These are phyloP conservation scores for Xiphophorus birchmanni DNA, from an alignment of 2,797 vertebrate species.

Conservation along the genomic window DNA sequence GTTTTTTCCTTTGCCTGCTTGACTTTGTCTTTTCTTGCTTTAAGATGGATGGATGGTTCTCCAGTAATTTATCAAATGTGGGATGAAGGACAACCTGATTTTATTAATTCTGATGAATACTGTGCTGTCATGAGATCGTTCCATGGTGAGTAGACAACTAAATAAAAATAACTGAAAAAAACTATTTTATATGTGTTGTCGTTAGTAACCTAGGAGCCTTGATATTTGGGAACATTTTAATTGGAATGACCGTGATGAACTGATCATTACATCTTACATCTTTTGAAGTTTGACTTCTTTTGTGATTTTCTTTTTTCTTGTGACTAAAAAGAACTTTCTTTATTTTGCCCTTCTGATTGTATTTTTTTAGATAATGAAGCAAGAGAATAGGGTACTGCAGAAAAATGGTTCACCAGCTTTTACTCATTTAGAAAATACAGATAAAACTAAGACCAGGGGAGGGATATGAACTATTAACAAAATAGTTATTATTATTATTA, in stretches of 20 bases:
- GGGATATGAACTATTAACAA: too few species aligned
- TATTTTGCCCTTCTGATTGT: not conserved
- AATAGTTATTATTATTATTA: too few species aligned
- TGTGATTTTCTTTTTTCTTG: not conserved
- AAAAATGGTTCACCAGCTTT: not conserved
- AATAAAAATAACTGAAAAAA: not conserved
- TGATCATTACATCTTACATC: not conserved
- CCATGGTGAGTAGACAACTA: conserved; percentile 39
- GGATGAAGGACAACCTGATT: conserved; percentile 56
- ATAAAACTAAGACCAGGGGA: not conserved
- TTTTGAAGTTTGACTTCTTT: not conserved
- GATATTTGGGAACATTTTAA: not conserved
- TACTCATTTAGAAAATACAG: not conserved
- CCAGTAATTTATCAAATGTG: conserved; percentile 56
- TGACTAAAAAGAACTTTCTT: not conserved
- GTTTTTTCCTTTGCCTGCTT: not conserved
- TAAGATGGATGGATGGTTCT: conserved; percentile 71
- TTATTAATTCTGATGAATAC: conserved; percentile 53
- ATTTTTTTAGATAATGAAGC: not conserved
- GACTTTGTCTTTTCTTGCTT: conserved; percentile 2
- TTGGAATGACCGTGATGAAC: not conserved
- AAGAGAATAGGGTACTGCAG: not conserved
- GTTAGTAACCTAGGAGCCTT: not conserved
- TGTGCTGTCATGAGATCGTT: conserved; percentile 31
- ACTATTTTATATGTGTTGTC: not conserved